A percentile compares a stretch with the other conserved stretches of the same genome.
These are phyloP conservation scores for Physeter macrocephalus DNA, from an alignment of 2,113 vertebrate genomes.

Conservation along the genomic window DNA sequence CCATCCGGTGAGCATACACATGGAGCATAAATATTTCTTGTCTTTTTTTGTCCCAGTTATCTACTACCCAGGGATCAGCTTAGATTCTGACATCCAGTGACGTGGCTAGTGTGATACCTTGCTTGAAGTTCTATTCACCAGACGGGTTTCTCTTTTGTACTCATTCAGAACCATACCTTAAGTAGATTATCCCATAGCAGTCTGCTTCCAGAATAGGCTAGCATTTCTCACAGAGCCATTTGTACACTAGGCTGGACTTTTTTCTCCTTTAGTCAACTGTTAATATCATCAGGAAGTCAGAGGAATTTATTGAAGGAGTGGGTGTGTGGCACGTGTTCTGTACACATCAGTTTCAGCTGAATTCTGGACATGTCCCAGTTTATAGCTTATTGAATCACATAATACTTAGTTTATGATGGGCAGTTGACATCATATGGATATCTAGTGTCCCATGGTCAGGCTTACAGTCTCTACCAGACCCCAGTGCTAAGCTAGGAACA, in stretches of 20 bases:
- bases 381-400: neutral
- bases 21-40: neutral
- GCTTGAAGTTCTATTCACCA: constrained; percentile 2
- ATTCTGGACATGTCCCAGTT: neutral
- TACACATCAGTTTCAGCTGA: neutral
- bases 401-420: neutral
- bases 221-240: neutral
- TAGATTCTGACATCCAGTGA: neutral
- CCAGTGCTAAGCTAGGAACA: neutral
- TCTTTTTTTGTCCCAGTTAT: constrained; percentile 1
- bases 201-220: neutral
- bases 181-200: neutral
- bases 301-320: neutral
- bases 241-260: neutral
- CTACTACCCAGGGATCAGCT: neutral
- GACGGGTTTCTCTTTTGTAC: neutral
- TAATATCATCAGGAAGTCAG: neutral
- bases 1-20: neutral
- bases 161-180: constrained; percentile 6
- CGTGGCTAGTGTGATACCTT: neutral
- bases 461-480: neutral
- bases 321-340: neutral
- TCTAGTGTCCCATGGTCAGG: neutral
- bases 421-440: neutral
- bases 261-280: neutral